phyloP scores from a whole-genome alignment of 2,797 vertebrate species.

The Melanotaenia parkinsoni region DNA sequence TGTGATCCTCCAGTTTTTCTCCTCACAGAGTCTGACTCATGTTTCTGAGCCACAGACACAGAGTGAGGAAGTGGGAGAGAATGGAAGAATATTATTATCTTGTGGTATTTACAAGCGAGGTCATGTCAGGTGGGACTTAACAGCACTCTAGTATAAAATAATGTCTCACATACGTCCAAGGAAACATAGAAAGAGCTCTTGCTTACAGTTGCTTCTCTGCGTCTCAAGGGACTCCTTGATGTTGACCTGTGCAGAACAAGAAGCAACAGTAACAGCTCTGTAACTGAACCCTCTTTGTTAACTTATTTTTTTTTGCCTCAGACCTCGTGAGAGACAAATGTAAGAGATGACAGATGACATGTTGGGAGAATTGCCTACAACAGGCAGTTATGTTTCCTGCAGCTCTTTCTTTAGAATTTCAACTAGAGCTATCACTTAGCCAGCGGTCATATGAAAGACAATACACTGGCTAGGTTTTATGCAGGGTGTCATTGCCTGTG shows the following conservation, averaged over 20 bases:
- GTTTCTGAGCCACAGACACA: conserved; percentile 28
- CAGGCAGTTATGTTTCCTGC: conserved; percentile 11
- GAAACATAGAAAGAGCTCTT: background rate
- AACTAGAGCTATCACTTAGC: conserved; percentile 28
- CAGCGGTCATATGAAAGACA: conserved; percentile 15
- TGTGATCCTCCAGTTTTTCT: conserved; percentile 41
- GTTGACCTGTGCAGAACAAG: conserved; percentile 17
- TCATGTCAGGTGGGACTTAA: background rate
- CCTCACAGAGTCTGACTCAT: conserved; percentile 37
- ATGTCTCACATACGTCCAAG: background rate
- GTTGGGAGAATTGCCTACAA: conserved; percentile 40
- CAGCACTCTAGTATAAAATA: conserved; percentile 1
- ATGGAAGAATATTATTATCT: conserved; percentile 17
- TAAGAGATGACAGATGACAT: conserved; percentile 58
- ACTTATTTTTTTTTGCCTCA: conserved; percentile 1
- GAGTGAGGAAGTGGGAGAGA: conserved; percentile 10
- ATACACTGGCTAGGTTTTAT: conserved; percentile 12
- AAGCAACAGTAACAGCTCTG: conserved; percentile 10
- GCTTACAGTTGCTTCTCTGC: conserved; percentile 1
- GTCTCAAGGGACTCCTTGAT: conserved; percentile 1
- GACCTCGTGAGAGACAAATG: conserved; percentile 36
- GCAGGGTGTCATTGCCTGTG: background rate
- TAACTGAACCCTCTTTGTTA: conserved; percentile 36
- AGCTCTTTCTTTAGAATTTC: conserved; percentile 34
- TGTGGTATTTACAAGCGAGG: conserved; percentile 1